phyloP scores from a whole-genome alignment of 2,888 invertebrate genomes.

The Lathronympha strigana region DNA sequence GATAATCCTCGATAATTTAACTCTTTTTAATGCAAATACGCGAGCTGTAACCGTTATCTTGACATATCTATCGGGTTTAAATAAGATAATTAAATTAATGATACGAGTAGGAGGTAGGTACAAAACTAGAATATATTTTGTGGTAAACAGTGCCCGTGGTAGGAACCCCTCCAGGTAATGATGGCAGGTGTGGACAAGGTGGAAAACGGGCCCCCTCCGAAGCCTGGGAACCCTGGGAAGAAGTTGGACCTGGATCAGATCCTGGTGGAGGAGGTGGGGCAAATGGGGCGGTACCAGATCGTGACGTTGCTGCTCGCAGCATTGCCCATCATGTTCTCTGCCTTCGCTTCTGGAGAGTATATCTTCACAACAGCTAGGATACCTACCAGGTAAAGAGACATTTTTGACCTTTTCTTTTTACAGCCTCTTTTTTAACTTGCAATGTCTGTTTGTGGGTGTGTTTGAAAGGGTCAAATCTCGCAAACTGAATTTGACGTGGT shows the following conservation, averaged over 20 bases:
- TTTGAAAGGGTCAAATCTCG: no score
- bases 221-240: slow-evolving; percentile 23
- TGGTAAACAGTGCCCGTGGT: neutral
- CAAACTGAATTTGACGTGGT: no score
- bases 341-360: slow-evolving; percentile 75
- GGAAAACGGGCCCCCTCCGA: slow-evolving; percentile 3
- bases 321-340: slow-evolving; percentile 73
- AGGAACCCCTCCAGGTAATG: neutral
- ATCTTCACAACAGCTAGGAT: slow-evolving; percentile 77
- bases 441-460: no score
- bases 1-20: slow-evolving; percentile 4
- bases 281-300: slow-evolving; percentile 74
- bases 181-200: slow-evolving; percentile 13
- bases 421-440: no score
- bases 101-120: neutral
- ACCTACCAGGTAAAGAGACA: slow-evolving; percentile 62
- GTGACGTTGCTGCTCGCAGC: slow-evolving; percentile 66
- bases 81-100: slow-evolving; percentile 11
- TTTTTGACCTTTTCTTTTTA: neutral
- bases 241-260: slow-evolving; percentile 69
- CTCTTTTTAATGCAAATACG: neutral
- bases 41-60: neutral
- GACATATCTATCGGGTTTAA: slow-evolving; percentile 3
- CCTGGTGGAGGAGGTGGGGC: slow-evolving; percentile 70
- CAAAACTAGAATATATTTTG: neutral